Conservation (phyloP, 2,113 vertebrate genomes). For the Silurus meridionalis region DNA sequence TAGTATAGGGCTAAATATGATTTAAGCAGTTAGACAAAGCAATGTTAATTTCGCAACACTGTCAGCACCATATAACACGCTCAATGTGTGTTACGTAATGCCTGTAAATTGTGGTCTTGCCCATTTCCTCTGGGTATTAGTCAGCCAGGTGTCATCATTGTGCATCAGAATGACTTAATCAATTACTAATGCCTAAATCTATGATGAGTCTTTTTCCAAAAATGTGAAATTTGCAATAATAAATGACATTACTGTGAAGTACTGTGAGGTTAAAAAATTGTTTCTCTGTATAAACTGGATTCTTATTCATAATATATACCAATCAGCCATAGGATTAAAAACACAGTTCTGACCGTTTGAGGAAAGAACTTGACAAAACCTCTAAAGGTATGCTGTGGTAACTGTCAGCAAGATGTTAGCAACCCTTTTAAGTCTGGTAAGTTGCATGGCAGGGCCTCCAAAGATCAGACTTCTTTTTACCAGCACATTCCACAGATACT, state of each 20-base stretch:
- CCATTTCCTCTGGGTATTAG: background rate
- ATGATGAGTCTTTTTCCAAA: background rate
- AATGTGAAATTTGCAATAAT: background rate
- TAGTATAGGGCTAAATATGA: background rate
- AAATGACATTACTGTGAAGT: background rate
- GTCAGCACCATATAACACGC: background rate
- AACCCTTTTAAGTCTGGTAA: too few relatives aligned
- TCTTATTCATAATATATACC: background rate
- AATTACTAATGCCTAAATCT: background rate
- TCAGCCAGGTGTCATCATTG: background rate
- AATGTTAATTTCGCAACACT: constrained; percentile 21
- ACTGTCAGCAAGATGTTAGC: too few relatives aligned
- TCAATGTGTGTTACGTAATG: background rate
- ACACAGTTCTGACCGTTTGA: too few relatives aligned
- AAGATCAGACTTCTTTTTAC: too few relatives aligned
- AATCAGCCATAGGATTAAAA: too few relatives aligned
- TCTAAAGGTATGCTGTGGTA: too few relatives aligned
- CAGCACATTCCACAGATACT: too few relatives aligned
- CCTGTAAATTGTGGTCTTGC: background rate
- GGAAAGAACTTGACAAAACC: too few relatives aligned
- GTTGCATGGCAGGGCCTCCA: too few relatives aligned
- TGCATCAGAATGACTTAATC: background rate
- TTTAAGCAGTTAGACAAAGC: background rate
- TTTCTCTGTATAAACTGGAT: background rate
- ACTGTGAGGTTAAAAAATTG: background rate